Evolutionary conservation across 1,140 invertebrate genomes (phyloP), one percentile per base, ranked within the genome.

Genomic region (Neodiprion virginianus): DNA sequence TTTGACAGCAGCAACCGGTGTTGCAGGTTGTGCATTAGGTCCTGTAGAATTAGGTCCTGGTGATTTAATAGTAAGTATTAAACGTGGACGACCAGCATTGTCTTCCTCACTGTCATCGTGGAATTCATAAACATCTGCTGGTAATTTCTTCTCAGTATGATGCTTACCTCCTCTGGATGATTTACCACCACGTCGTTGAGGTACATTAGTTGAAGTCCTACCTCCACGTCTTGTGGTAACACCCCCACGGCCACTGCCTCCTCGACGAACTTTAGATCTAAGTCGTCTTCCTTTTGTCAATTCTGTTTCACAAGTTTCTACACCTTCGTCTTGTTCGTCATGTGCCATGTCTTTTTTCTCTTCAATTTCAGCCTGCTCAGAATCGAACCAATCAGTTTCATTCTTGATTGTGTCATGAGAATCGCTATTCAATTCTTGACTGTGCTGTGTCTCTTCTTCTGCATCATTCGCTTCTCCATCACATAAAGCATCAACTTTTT

Each of bases 21-120:
- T 87, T 1, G 79, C 78, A 11, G 85, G 74, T 12, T 80, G 82
- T 28, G 87, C 78, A 69, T 87, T 88, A 0, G 84, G 73, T 3
- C 84, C 86, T 4, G 69, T 78, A 72, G 75, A 72, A 49, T 86
- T 88, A 0, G 86, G 85, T 5, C 88, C 88, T 2, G 93, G 93
- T 72, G 93, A 94, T 87, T 96, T 96, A 66, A 96, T 95, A 0
- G 94, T 95, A 1, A 95, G 88, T 74, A 95, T 95, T 5, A 95
- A 86, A 61, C 94, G 89, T 0, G 94, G 95, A 67, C 94, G 87
- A 71, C 91, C 88, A 1, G 88, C 86, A 23, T 90, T 89, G 75
- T 93, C 92, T 79, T 96, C 94, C 69, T 94, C 94, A 47, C 94
- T 94, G 82, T 96, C 95, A 80, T 96, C 95, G 79, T 94, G 93